Evolutionary conservation across 2,888 invertebrate species (phyloP).

Genomic region (Drosophila atripex): DNA sequence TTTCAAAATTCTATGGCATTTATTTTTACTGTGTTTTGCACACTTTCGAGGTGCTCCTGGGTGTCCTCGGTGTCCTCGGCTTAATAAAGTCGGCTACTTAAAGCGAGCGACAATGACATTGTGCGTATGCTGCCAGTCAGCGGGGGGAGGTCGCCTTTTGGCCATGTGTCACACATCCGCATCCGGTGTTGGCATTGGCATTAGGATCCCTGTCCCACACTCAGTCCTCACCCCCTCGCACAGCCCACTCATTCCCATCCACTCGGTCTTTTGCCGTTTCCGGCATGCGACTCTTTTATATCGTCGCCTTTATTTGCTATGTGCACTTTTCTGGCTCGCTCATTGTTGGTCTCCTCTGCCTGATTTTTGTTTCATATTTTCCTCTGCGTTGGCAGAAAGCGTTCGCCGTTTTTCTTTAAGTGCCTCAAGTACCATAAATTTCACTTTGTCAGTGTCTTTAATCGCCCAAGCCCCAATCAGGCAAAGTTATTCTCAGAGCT

Average conservation of each 20-base stretch:
- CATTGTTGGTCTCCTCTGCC: constrained; percentile 29
- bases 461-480: constrained; percentile 38
- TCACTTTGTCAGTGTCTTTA: constrained; percentile 54
- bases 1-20: constrained; percentile 25
- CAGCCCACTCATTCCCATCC: background rate
- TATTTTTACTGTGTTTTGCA: constrained; percentile 41
- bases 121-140: constrained; percentile 49
- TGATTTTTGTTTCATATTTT: constrained; percentile 28
- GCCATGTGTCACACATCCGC: constrained; percentile 73
- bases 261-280: constrained; percentile 58
- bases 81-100: constrained; percentile 79
- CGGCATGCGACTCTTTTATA: constrained; percentile 58
- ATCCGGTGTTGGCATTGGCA: constrained; percentile 76
- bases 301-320: constrained; percentile 45
- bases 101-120: constrained; percentile 67
- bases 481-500: constrained; percentile 21
- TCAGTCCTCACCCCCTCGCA: background rate
- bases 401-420: constrained; percentile 46
- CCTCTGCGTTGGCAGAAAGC: constrained; percentile 19
- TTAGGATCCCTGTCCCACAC: constrained; percentile 45
- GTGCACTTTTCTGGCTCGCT: constrained; percentile 31
- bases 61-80: constrained; percentile 48
- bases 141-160: constrained; percentile 18
- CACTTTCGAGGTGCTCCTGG: constrained; percentile 53
- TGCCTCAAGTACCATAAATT: constrained; percentile 47